Percentiles rank a stretch among this genome's conserved stretches.
Conservation (phyloP, 1,140 invertebrate genomes). For the Atta colombica region DNA sequence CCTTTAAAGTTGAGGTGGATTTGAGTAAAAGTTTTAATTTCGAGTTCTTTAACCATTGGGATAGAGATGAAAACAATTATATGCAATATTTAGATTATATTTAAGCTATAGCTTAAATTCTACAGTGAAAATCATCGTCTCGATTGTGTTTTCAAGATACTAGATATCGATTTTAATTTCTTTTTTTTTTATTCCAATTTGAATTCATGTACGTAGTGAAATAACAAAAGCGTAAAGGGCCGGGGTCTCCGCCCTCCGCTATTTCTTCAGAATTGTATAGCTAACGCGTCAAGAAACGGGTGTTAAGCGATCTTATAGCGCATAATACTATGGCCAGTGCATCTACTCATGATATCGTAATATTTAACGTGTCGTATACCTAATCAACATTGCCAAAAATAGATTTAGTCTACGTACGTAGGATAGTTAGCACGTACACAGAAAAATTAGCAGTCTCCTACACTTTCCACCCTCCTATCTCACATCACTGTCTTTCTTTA, state of each 20-base stretch:
- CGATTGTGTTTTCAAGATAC: neutral
- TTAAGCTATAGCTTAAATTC: constrained; percentile 28
- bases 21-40: constrained; percentile 18
- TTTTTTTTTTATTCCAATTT: neutral
- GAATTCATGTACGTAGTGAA: neutral
- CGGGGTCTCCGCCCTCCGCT: constrained; percentile 60
- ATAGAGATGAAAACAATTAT: constrained; percentile 18
- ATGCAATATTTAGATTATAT: constrained; percentile 22
- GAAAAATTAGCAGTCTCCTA: constrained; percentile 72
- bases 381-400: constrained; percentile 87
- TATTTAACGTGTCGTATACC: constrained; percentile 85
- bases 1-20: constrained; percentile 1
- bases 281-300: constrained; percentile 78
- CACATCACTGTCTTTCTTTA: neutral
- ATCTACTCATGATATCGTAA: constrained; percentile 85
- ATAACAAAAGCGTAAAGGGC: constrained; percentile 5
- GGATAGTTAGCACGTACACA: constrained; percentile 85
- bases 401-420: constrained; percentile 87
- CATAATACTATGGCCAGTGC: constrained; percentile 87
- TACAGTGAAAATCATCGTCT: neutral
- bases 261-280: constrained; percentile 79
- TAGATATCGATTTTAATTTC: constrained; percentile 16
- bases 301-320: constrained; percentile 83
- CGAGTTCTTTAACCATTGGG: neutral
- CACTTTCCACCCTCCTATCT: neutral